These are phyloP conservation scores for Peromyscus eremicus DNA, from an alignment of 2,797 vertebrate species.

Conservation along the genomic window DNA sequence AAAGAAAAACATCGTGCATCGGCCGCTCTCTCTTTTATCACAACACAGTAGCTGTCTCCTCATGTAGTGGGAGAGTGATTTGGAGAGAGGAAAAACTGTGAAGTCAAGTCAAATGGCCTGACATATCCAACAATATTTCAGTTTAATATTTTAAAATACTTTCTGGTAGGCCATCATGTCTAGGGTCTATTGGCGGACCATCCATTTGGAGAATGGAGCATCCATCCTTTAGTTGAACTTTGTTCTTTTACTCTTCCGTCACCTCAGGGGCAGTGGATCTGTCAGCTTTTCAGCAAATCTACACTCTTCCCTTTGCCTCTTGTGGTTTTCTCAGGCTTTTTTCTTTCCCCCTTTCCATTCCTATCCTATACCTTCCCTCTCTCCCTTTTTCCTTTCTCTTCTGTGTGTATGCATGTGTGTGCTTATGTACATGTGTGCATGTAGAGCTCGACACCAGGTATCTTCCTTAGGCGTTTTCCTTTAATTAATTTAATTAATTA, in stretches of 20 bases:
- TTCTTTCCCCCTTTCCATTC: fast-evolving
- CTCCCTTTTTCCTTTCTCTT: too few relatives aligned
- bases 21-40: conserved; percentile 82
- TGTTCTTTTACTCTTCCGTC: conserved; percentile 72
- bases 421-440: background rate
- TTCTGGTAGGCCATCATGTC: conserved; percentile 72
- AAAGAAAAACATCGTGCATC: conserved; percentile 50
- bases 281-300: conserved; percentile 82
- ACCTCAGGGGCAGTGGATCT: conserved; percentile 84
- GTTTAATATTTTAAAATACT: conserved; percentile 49
- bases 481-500: too few relatives aligned
- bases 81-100: conserved; percentile 77
- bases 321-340: background rate
- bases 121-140: conserved; percentile 51
- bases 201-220: conserved; percentile 65
- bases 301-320: background rate
- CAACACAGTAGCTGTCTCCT: conserved; percentile 79
- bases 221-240: conserved; percentile 62
- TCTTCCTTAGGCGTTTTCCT: background rate
- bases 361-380: background rate
- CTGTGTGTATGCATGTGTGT: background rate
- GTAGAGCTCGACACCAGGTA: too few relatives aligned
- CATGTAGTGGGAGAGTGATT: conserved; percentile 65
- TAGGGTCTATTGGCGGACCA: background rate
- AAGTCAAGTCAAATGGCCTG: conserved; percentile 80